These are phyloP conservation scores for Micropterix aruncella DNA, from an alignment of 2,888 invertebrate genomes.

Conservation along the genomic window DNA sequence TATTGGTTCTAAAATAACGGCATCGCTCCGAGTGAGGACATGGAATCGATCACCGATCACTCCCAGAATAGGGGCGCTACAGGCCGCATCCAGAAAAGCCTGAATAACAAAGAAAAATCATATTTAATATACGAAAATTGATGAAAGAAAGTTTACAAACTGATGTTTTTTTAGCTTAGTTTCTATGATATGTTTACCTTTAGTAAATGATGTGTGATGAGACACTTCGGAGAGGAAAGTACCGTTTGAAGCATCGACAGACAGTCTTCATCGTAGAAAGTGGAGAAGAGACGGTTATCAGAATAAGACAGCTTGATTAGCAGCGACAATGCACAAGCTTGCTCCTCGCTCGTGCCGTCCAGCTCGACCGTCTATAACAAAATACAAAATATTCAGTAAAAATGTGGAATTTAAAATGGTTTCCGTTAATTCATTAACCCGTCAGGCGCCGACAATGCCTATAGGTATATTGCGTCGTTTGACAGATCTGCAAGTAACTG, in stretches of 20 bases:
- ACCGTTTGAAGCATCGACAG: slow-evolving; percentile 46
- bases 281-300: slow-evolving; percentile 45
- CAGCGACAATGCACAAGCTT: slow-evolving; percentile 45
- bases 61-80: slow-evolving; percentile 36
- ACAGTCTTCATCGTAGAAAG: slow-evolving; percentile 40
- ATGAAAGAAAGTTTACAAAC: too few relatives aligned
- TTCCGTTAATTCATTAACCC: too few relatives aligned
- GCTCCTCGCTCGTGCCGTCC: slow-evolving; percentile 39
- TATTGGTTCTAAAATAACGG: slow-evolving; percentile 38
- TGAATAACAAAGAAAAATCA: slow-evolving; percentile 12
- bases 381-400: neutral
- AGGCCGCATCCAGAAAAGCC: slow-evolving; percentile 52
- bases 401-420: neutral
- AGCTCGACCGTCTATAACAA: slow-evolving; percentile 47
- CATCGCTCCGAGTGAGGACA: slow-evolving; percentile 27
- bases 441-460: too few relatives aligned
- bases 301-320: slow-evolving; percentile 42
- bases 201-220: slow-evolving; percentile 42
- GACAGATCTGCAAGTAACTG: too few relatives aligned
- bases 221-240: slow-evolving; percentile 42
- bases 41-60: slow-evolving; percentile 20
- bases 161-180: too few relatives aligned
- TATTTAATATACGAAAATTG: neutral
- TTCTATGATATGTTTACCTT: slow-evolving; percentile 22
- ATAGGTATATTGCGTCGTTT: too few relatives aligned